Percentiles rank a stretch among this genome's conserved stretches.
phyloP scores from a whole-genome alignment of 2,888 invertebrate species.

The Isotomurus palustris region DNA sequence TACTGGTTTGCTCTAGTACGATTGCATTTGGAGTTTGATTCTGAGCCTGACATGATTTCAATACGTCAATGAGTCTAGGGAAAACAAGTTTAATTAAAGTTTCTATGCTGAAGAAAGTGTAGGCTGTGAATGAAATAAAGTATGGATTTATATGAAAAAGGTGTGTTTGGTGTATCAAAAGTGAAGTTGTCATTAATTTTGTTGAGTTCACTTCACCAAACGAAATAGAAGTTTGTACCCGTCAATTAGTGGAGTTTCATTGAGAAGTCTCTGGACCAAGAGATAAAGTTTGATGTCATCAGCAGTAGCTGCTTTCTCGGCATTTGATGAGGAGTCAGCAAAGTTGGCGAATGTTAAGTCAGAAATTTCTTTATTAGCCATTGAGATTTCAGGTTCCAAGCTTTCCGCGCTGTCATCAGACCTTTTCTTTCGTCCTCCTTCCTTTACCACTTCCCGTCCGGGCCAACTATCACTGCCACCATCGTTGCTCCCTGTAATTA shows the following conservation, averaged over 20 bases:
- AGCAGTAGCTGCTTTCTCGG: slow-evolving; percentile 13
- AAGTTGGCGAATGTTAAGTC: neutral
- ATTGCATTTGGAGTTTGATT: too few relatives aligned
- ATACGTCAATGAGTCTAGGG: too few relatives aligned
- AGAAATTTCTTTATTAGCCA: neutral
- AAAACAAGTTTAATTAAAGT: too few relatives aligned
- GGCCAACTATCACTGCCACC: too few relatives aligned
- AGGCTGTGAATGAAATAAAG: neutral
- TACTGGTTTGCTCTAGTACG: too few relatives aligned
- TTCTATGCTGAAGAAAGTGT: too few relatives aligned
- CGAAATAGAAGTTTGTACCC: slow-evolving; percentile 31
- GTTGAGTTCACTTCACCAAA: neutral
- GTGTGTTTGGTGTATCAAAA: neutral
- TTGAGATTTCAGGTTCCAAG: neutral
- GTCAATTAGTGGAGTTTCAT: slow-evolving; percentile 44
- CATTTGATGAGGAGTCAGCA: neutral
- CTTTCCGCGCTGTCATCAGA: neutral
- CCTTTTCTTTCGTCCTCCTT: neutral
- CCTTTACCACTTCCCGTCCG: neutral
- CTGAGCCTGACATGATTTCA: too few relatives aligned
- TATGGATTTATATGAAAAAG: neutral
- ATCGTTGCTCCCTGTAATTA: too few relatives aligned
- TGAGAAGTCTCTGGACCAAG: slow-evolving; percentile 34
- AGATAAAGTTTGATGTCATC: slow-evolving; percentile 38
- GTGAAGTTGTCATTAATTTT: neutral